Evolutionary conservation across 2,113 vertebrate genomes (phyloP), one percentile per base, ranked within the genome.

Genomic region (Amblyornis subalaris): DNA sequence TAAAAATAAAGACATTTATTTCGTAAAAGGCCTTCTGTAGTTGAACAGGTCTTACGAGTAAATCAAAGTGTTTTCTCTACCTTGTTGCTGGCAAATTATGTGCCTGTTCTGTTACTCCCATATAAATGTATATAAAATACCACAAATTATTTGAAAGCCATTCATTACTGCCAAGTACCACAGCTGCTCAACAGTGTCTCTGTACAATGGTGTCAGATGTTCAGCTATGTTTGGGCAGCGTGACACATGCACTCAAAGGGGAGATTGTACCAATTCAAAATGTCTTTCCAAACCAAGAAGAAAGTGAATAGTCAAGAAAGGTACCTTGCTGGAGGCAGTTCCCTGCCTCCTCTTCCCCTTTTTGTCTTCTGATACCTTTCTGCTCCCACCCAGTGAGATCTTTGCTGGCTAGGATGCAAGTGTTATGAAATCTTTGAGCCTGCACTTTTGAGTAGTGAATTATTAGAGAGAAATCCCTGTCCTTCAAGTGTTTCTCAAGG

Each of bases 71-170:
- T 72, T 96, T 90, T 83, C 35, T 85, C 12, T 69, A 29, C 33
- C 0, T 0, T 12, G 20, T 67, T 20, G 2, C 1, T 5, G 50
- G 33, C 48, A 78, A 84, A 65, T 72, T 61, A 69, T 2, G 1
- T 44, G 42, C n/a, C n/a, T 0, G 0, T 69, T 89, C 66, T 69
- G 13, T 74, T 85, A 57, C 31, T 75, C 66, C 33, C 47, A 47
- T 54, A 70, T 81, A 90, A 92, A 58, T 31, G 5, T 75, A 24
- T 45, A 81, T 42, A 42, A 42, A 81, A 36, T 57, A 33, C 23
- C 36, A 53, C 14, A 78, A 42, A 61, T 70, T 61, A 82, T 85
- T 94, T 85, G 66, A 33, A 91, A 96, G 17, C 58, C 11, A n/a
- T 73, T 94, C 25, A 29, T 35, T 70, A 12, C 26, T 91, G 50